Evolutionary conservation across 2,113 vertebrate species (phyloP).

Genomic region (Paramisgurnus dabryanus): DNA sequence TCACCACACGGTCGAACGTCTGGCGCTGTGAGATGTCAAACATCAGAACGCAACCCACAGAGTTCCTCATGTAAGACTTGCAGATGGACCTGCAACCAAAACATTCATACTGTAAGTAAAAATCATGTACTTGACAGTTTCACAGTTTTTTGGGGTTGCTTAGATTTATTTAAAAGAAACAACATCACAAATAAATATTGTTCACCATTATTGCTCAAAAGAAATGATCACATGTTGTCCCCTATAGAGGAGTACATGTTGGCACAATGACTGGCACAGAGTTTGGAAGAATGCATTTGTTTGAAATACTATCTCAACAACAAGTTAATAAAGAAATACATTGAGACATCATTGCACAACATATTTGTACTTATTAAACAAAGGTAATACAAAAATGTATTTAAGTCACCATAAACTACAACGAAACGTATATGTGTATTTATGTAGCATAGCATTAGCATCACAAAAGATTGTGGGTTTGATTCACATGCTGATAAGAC

Average conservation of each 20-base stretch:
- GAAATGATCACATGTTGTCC: no score
- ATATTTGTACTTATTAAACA: neutral
- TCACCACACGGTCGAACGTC: slow-evolving; percentile 41
- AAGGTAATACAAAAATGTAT: no score
- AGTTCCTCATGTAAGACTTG: slow-evolving; percentile 59
- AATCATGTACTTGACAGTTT: neutral
- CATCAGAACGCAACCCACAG: slow-evolving; percentile 56
- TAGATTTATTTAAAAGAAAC: neutral
- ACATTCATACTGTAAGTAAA: no score
- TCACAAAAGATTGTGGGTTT: no score
- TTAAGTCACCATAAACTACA: no score
- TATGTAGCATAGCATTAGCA: no score
- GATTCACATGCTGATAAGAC: no score
- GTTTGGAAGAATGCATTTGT: neutral
- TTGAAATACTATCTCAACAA: neutral
- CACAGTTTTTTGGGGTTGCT: neutral
- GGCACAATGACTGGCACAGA: neutral
- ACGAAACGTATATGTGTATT: no score
- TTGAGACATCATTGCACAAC: neutral
- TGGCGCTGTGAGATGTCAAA: slow-evolving; percentile 53
- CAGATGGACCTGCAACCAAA: slow-evolving; percentile 50
- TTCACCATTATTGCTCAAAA: no score
- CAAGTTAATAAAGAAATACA: neutral
- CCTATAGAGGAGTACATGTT: neutral
- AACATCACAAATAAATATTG: no score